A percentile compares a stretch with the other conserved stretches of the same genome.
These are phyloP conservation scores for Bostrychus sinensis DNA, from an alignment of 2,113 vertebrate species.

Conservation along the genomic window DNA sequence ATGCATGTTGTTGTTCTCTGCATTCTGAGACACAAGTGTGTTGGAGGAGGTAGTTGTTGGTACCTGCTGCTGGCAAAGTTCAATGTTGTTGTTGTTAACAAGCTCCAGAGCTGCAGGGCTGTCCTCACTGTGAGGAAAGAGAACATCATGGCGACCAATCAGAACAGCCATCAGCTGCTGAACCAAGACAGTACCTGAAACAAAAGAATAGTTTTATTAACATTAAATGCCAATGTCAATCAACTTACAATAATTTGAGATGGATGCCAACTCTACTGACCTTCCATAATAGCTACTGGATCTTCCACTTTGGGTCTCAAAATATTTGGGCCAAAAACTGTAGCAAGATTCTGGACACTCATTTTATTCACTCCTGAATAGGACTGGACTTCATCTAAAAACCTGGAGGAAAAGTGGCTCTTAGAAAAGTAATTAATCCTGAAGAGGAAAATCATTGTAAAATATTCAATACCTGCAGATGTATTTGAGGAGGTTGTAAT, in stretches of 20 bases:
- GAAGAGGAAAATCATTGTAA: not conserved
- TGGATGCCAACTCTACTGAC: constrained; percentile 60
- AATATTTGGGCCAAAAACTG: constrained; percentile 96
- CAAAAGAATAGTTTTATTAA: constrained; percentile 2
- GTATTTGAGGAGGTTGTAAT: constrained; percentile 96
- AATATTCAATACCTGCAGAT: constrained; percentile 88
- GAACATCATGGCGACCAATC: constrained; percentile 88
- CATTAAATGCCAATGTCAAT: not conserved
- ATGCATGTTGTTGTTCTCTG: constrained; percentile 87
- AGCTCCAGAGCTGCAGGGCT: constrained; percentile 73
- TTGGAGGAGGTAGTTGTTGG: constrained; percentile 41
- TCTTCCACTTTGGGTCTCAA: constrained; percentile 95
- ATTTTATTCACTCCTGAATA: constrained; percentile 98
- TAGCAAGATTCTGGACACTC: constrained; percentile 96
- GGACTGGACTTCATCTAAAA: constrained; percentile 97
- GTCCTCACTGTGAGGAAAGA: constrained; percentile 88
- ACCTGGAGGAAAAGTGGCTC: constrained; percentile 73
- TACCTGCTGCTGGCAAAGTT: constrained; percentile 76
- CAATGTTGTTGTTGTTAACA: constrained; percentile 87
- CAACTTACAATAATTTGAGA: not conserved
- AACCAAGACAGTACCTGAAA: constrained; percentile 90
- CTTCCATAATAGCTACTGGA: constrained; percentile 97
- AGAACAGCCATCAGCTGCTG: constrained; percentile 97
- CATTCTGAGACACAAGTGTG: constrained; percentile 76
- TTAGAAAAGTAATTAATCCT: too few relatives aligned